A percentile compares a stretch with the other conserved stretches of the same genome.
Evolutionary conservation across 1,140 invertebrate genomes (phyloP).

Genomic region (Hestina assimilis): DNA sequence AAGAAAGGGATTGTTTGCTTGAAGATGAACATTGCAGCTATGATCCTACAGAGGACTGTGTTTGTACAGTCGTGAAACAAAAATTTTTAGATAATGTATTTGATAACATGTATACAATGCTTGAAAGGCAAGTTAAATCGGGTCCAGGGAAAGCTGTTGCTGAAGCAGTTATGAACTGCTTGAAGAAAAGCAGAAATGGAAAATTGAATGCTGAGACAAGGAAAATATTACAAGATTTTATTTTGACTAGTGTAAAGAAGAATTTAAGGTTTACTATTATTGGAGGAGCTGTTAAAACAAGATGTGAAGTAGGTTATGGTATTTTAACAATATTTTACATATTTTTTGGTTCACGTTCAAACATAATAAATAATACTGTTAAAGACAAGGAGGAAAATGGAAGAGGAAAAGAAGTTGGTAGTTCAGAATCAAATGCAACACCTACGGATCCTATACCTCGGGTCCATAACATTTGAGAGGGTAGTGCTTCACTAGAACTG

Average conservation of each 20-base stretch:
- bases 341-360: too few species aligned
- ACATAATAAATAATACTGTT: too few species aligned
- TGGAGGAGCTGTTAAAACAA: conserved; percentile 68
- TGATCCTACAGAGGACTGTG: conserved; percentile 49
- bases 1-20: conserved; percentile 46
- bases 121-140: conserved; percentile 51
- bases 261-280: conserved; percentile 66
- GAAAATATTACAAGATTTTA: conserved; percentile 57
- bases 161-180: conserved; percentile 45
- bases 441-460: too few species aligned
- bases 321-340: not conserved
- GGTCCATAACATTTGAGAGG: too few species aligned
- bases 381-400: too few species aligned
- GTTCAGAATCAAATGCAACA: too few species aligned
- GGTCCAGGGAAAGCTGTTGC: conserved; percentile 49
- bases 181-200: conserved; percentile 62
- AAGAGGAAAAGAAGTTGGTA: too few species aligned
- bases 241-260: conserved; percentile 56
- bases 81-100: conserved; percentile 68
- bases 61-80: conserved; percentile 57
- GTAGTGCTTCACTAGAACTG: too few species aligned
- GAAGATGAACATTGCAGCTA: conserved; percentile 41
- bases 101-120: conserved; percentile 65
- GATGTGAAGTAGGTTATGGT: conserved; percentile 55
- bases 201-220: conserved; percentile 54